A percentile compares a stretch with the other conserved stretches of the same genome.
phyloP scores from a whole-genome alignment of 2,888 invertebrate genomes.

The Cephus pygmeus region DNA sequence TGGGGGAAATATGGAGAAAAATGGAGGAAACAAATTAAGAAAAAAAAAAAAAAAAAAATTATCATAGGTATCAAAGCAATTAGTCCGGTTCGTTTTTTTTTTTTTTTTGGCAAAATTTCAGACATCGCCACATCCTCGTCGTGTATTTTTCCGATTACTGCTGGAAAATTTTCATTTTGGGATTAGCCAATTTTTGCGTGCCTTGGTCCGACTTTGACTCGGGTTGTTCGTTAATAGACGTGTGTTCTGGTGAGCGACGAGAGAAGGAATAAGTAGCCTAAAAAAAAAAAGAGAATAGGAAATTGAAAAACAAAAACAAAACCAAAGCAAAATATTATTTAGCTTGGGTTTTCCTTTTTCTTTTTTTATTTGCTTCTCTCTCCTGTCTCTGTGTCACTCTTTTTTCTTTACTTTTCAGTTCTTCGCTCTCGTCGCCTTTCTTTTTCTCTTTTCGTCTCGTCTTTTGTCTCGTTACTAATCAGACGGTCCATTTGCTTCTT shows the following conservation, averaged over 20 bases:
- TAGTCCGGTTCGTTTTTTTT: constrained; percentile 27
- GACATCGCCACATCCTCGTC: not conserved
- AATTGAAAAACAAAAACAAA: not conserved
- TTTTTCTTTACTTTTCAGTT: too few species aligned
- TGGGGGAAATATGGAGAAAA: too few species aligned
- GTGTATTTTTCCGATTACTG: too few species aligned
- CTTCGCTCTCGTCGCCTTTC: not conserved
- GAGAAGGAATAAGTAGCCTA: not conserved
- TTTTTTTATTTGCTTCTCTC: too few species aligned
- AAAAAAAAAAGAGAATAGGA: not conserved
- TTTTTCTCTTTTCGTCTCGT: not conserved
- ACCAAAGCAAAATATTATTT: not conserved
- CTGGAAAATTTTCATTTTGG: too few species aligned
- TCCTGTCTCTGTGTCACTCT: too few species aligned
- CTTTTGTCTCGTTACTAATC: not conserved
- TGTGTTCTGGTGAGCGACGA: not conserved
- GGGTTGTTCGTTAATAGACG: not conserved
- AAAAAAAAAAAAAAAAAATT: too few species aligned
- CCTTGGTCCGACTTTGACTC: too few species aligned
- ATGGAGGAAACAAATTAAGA: too few species aligned
- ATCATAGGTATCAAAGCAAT: constrained; percentile 24
- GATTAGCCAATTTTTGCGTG: too few species aligned
- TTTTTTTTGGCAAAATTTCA: constrained; percentile 6
- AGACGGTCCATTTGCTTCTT: too few species aligned
- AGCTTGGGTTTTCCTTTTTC: too few species aligned